Evolutionary conservation across 2,888 invertebrate species (phyloP), one percentile per base, ranked within the genome.

Genomic region (Sminthurides aquaticus): DNA sequence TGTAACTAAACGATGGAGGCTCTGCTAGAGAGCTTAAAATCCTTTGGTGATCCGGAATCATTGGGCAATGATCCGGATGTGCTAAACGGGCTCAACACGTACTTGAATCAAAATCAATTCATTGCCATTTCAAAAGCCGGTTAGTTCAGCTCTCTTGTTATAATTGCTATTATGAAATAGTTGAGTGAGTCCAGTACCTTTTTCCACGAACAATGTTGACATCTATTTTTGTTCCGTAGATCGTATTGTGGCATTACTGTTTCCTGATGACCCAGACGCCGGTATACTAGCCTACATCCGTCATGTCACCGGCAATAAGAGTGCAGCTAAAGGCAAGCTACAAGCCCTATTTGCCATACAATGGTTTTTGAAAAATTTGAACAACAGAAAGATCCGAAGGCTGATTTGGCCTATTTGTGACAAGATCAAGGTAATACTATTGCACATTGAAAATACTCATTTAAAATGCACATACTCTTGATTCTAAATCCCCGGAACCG

Each of bases 101-200:
- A 20, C 22, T 52, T 52, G 52, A 52, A 52, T 52, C 52, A 52
- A 20, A 52, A n/a, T n/a, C n/a, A n/a, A n/a, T n/a, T n/a, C n/a
- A n/a, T n/a, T n/a, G n/a, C n/a, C n/a, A n/a, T n/a, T n/a, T n/a
- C n/a, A n/a, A n/a, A n/a, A n/a, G n/a, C 20, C 5, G 52, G 52
- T 52, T 15, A 52, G 5, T 15, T 5, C 20, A 20, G 22, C 5
- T 15, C 20, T 52, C 15, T 8, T 20, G 18, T 15, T 20, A 8
- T 15, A 22, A 20, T 5, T 20, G 22, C 20, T 5, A 5, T 15
- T 52, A 52, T 18, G 8, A 5, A 20, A 52, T 52, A 20, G 18
- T 15, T 20, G 52, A 8, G 5, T 5, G 5, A 34, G 5, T 34
- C 15, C 15, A 5, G 5, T 15, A 34, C 8, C 8, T 34, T 15